phyloP scores from a whole-genome alignment of 2,888 invertebrate genomes.

The Endotricha flammealis region DNA sequence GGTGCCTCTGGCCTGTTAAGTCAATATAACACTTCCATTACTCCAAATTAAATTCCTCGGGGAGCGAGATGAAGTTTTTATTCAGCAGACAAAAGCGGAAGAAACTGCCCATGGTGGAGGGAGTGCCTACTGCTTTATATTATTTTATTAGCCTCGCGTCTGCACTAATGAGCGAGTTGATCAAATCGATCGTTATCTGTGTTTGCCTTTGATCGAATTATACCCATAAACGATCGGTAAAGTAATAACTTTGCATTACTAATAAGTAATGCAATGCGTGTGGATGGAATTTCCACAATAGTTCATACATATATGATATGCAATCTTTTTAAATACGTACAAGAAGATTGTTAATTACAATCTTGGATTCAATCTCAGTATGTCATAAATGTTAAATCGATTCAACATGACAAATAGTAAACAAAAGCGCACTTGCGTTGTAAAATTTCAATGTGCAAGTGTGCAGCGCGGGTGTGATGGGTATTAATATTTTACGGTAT shows the following conservation, averaged over 20 bases:
- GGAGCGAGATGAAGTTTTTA: slow-evolving; percentile 76
- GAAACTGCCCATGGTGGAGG: slow-evolving; percentile 48
- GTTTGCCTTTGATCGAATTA: too few species aligned
- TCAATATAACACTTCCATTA: slow-evolving; percentile 79
- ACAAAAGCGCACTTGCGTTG: slow-evolving; percentile 60
- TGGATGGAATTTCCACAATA: too few species aligned
- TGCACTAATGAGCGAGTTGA: too few species aligned
- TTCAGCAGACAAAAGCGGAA: slow-evolving; percentile 61
- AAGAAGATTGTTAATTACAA: too few species aligned
- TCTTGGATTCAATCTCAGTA: too few species aligned
- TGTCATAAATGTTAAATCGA: slow-evolving; percentile 11
- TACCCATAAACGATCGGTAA: too few species aligned
- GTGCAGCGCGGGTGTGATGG: slow-evolving; percentile 66
- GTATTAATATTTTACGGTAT: slow-evolving; percentile 77
- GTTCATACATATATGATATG: too few species aligned
- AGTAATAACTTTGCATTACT: too few species aligned
- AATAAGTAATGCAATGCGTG: too few species aligned
- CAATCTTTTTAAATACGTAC: too few species aligned
- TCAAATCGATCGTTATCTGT: too few species aligned
- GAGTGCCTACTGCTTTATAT: slow-evolving; percentile 26
- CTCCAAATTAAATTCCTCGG: slow-evolving; percentile 77
- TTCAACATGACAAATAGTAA: slow-evolving; percentile 39
- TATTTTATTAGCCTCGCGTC: too few species aligned
- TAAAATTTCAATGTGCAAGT: slow-evolving; percentile 66
- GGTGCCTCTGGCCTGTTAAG: slow-evolving; percentile 76